Percentiles rank a stretch among this genome's conserved stretches.
These are phyloP conservation scores for Euzophera pinguis DNA, from an alignment of 2,888 invertebrate species.

Conservation along the genomic window DNA sequence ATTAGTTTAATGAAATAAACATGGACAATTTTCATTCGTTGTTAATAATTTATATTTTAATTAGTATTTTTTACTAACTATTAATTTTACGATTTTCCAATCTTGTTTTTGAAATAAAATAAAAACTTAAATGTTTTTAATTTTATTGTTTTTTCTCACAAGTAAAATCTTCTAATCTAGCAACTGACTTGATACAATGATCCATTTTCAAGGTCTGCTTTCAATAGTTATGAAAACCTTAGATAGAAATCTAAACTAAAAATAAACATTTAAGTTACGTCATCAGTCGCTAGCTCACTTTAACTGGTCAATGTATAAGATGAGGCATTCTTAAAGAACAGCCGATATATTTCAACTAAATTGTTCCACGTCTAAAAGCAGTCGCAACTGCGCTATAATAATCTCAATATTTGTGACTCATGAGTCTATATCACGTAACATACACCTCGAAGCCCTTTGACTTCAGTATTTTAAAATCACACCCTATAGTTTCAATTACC, in stretches of 20 bases:
- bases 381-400: constrained; percentile 7
- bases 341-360: neutral
- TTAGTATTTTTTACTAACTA: too few species aligned
- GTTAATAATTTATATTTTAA: constrained; percentile 30
- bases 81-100: too few species aligned
- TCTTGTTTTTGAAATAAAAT: too few species aligned
- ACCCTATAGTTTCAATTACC: too few species aligned
- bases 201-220: neutral
- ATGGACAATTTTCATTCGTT: constrained; percentile 44
- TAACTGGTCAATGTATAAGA: neutral
- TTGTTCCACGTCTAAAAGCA: constrained; percentile 9
- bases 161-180: constrained; percentile 16
- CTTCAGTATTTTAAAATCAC: neutral
- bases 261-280: neutral
- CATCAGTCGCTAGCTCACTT: constrained; percentile 2
- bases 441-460: neutral
- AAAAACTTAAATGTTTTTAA: too few species aligned
- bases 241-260: neutral
- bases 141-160: constrained; percentile 26
- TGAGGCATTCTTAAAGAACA: constrained; percentile 5
- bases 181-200: constrained; percentile 7
- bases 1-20: constrained; percentile 30
- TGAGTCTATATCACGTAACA: constrained; percentile 11
- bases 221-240: neutral
- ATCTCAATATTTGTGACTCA: constrained; percentile 16